Base-by-base conservation (phyloP, 2,888 invertebrate genomes). In the Ochropacha duplaris region DNA sequence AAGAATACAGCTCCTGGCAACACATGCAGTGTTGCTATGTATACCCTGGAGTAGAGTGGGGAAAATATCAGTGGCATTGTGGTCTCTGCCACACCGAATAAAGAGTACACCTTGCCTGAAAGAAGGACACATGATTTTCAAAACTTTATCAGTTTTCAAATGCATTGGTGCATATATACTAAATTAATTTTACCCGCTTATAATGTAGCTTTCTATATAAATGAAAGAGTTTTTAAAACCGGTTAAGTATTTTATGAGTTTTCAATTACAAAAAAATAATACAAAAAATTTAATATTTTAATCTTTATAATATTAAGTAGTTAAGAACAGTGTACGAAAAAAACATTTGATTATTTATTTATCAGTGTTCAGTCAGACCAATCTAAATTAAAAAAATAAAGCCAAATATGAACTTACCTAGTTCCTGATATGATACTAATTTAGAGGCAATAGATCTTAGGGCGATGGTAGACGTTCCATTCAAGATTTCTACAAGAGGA, bases 371-470 rank as follows among this genome's bases (percentile, higher is more conserved):
- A n/a, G n/a, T n/a, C n/a, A n/a, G n/a, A n/a, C n/a, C n/a, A n/a
- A n/a, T n/a, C n/a, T n/a, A n/a, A n/a, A n/a, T n/a, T n/a, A n/a
- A n/a, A n/a, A 8, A 28, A 28, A 28, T 4, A 8, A 28, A 28
- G 28, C 4, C 28, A 1, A 5, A 39, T 4, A n/a, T 16, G 16
- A 19, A 78, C 89, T 92, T 92, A 94, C 96, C 96, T 68, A 96
- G 87, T 89, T 96, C 96, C 74, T 95, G 95, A 57, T 94, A 93
- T 5, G 96, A 95, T 11, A 96, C 95, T 60, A 96, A 83, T 86
- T 96, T 96, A 0, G 96, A 96, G 26, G 95, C 95, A 60, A 96
- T 96, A 2, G 96, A 95, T 68, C 96, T 87, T 84, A 96, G 93
- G 1, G 96, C 96, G 57, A 96, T 96, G 56, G 95, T 93, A 22